phyloP scores from a whole-genome alignment of 1,140 invertebrate genomes.

The Fragariocoptes setiger region DNA sequence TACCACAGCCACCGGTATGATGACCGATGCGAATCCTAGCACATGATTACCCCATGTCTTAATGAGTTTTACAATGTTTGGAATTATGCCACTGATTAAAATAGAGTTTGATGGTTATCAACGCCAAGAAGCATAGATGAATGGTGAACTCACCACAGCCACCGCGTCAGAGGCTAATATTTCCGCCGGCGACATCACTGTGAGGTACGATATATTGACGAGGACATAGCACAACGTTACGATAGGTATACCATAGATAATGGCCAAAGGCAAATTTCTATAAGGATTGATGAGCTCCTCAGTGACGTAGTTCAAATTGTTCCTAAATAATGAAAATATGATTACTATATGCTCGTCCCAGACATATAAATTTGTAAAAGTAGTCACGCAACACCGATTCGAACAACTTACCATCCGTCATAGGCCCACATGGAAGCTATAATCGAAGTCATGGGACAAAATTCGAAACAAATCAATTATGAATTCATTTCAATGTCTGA shows the following conservation, averaged over 20 bases:
- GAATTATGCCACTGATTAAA: slow-evolving; percentile 2
- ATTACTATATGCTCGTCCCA: too few relatives aligned
- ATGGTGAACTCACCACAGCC: slow-evolving; percentile 34
- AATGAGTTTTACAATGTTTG: slow-evolving; percentile 3
- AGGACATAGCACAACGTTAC: slow-evolving; percentile 56
- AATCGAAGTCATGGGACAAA: too few relatives aligned
- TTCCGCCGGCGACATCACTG: slow-evolving; percentile 41
- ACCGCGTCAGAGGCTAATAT: slow-evolving; percentile 47
- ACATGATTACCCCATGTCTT: slow-evolving; percentile 17
- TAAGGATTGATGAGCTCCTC: slow-evolving; percentile 95
- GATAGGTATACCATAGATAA: slow-evolving; percentile 56
- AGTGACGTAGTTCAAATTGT: slow-evolving; percentile 92
- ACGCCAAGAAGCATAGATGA: too few relatives aligned
- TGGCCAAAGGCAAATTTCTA: slow-evolving; percentile 65
- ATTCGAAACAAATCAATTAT: too few relatives aligned
- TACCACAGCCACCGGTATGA: slow-evolving; percentile 18
- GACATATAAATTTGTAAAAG: too few relatives aligned
- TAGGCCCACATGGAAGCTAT: slow-evolving; percentile 45
- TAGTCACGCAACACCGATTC: too few relatives aligned
- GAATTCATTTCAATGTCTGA: too few relatives aligned
- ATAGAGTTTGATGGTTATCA: background rate
- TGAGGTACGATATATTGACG: slow-evolving; percentile 72
- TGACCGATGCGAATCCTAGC: slow-evolving; percentile 14
- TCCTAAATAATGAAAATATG: slow-evolving; percentile 21
- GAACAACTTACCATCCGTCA: slow-evolving; percentile 42